Conservation (phyloP, 2,888 invertebrate genomes). For the Bugulina stolonifera region DNA sequence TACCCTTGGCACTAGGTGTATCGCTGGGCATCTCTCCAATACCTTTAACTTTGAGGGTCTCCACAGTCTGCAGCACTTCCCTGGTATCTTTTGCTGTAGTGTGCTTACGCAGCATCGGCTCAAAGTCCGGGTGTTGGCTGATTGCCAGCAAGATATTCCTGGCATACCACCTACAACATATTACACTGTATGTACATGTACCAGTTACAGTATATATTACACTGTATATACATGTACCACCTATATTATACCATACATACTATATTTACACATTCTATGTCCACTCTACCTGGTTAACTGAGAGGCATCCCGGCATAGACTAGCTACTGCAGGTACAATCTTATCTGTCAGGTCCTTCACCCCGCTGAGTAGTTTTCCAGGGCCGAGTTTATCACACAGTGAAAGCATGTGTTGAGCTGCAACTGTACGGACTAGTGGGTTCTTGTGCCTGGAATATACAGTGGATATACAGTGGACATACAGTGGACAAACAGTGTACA, state of each 20-base stretch:
- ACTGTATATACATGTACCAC: not conserved
- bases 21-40: conserved; percentile 43
- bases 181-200: too few relatives aligned
- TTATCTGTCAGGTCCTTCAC: conserved; percentile 73
- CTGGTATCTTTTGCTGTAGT: conserved; percentile 72
- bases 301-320: conserved; percentile 77
- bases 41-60: conserved; percentile 60
- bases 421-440: conserved; percentile 77
- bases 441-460: conserved; percentile 63
- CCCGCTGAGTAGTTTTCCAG: conserved; percentile 66
- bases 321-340: conserved; percentile 73
- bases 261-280: not conserved
- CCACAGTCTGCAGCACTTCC: conserved; percentile 75
- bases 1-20: conserved; percentile 36
- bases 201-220: too few relatives aligned
- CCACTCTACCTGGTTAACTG: conserved; percentile 68
- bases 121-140: conserved; percentile 69
- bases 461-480: not conserved
- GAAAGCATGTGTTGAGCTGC: conserved; percentile 71
- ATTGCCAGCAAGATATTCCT: conserved; percentile 71
- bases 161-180: conserved; percentile 65
- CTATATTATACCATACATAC: not conserved
- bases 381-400: conserved; percentile 67
- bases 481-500: not conserved
- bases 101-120: conserved; percentile 69